phyloP scores from a whole-genome alignment of 1,140 invertebrate genomes.

The Trachelipus rathkii region DNA sequence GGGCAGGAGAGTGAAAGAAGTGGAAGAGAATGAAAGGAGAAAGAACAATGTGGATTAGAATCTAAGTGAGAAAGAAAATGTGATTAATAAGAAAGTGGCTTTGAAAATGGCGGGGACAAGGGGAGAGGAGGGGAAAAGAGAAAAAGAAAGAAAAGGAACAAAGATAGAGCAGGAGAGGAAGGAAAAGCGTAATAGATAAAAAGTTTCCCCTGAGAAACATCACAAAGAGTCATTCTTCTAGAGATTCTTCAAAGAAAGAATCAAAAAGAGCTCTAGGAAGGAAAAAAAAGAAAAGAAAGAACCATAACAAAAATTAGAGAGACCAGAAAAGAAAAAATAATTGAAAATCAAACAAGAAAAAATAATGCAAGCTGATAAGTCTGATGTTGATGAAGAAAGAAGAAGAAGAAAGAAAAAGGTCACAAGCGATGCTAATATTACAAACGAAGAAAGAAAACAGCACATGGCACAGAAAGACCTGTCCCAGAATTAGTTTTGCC shows the following conservation, averaged over 20 bases:
- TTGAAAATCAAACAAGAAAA: neutral
- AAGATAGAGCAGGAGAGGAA: too few relatives aligned
- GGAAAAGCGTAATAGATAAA: too few relatives aligned
- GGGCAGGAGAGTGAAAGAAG: neutral
- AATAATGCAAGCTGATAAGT: neutral
- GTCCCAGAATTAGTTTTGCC: neutral
- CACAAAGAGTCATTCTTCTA: neutral
- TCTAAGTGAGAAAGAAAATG: constrained; percentile 2
- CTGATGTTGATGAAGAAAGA: neutral
- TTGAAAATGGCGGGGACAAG: neutral
- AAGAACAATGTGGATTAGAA: too few relatives aligned
- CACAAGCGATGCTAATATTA: neutral
- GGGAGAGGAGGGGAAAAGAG: neutral
- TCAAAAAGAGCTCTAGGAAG: neutral
- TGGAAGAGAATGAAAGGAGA: neutral
- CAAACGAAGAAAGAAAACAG: neutral
- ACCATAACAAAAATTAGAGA: too few relatives aligned
- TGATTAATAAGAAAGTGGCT: neutral
- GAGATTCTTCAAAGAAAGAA: neutral
- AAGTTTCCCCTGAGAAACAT: too few relatives aligned
- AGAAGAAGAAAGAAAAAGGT: too few relatives aligned
- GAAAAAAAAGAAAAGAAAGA: too few relatives aligned
- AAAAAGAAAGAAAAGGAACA: neutral
- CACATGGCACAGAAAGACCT: neutral
- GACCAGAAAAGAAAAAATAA: too few relatives aligned